Conservation (phyloP, 2,113 vertebrate species). For the Anhinga rufa region DNA sequence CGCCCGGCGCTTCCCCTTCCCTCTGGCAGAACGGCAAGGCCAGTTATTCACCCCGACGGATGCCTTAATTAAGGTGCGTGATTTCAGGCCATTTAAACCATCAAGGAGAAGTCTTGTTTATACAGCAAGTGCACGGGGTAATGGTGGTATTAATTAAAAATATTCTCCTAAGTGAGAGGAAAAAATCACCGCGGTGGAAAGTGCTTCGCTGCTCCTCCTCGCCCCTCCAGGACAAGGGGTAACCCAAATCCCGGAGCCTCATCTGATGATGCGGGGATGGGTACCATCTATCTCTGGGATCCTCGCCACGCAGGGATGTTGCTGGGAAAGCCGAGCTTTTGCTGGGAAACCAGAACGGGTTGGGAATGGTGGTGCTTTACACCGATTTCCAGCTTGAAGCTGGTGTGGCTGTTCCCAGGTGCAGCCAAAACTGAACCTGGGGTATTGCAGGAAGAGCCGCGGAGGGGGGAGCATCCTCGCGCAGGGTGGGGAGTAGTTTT, state of each 20-base stretch:
- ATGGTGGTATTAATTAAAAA: not conserved
- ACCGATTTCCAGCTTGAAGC: not conserved
- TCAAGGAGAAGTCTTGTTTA: not conserved
- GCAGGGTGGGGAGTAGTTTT: no score
- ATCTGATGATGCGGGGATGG: not conserved
- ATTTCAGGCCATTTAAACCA: not conserved
- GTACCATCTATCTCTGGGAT: not conserved
- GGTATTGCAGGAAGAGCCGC: not conserved
- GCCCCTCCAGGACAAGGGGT: not conserved
- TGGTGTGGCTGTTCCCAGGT: not conserved
- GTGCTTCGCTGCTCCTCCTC: not conserved
- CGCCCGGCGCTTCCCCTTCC: not conserved
- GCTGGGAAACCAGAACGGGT: not conserved
- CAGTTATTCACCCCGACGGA: not conserved
- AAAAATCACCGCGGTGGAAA: not conserved
- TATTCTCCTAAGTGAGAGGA: not conserved
- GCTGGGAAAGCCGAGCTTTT: not conserved
- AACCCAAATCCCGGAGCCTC: not conserved
- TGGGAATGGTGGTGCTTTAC: not conserved
- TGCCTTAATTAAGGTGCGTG: not conserved
- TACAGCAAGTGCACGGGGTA: not conserved
- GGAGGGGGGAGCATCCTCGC: not conserved
- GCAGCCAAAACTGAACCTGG: fast-evolving
- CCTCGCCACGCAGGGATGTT: fast-evolving
- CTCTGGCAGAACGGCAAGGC: not conserved